These are phyloP conservation scores for Sturnus vulgaris DNA, from an alignment of 2,113 vertebrate species.

Conservation along the genomic window DNA sequence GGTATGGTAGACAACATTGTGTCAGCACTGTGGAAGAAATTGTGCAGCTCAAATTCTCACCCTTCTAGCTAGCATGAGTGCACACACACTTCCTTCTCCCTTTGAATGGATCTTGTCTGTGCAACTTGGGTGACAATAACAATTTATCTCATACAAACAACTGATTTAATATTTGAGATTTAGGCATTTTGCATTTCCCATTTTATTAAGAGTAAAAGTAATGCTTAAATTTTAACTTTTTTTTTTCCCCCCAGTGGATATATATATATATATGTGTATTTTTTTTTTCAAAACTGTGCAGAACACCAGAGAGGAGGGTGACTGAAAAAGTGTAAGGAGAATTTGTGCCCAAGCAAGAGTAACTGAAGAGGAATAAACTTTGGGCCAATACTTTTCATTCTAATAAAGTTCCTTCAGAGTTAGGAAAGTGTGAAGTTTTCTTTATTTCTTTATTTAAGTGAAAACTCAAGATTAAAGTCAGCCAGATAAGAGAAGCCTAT, in stretches of 20 bases:
- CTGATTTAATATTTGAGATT: not conserved
- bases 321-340: not conserved
- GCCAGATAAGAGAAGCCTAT: not conserved
- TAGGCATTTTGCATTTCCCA: not conserved
- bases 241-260: not conserved
- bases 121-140: not conserved
- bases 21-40: not conserved
- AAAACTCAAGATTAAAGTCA: not conserved
- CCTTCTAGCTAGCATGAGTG: not conserved
- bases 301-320: not conserved
- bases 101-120: not conserved
- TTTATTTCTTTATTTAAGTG: not conserved
- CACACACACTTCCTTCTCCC: not conserved
- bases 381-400: not conserved
- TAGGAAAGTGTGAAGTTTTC: not conserved
- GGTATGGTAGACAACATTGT: not conserved
- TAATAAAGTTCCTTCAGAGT: not conserved
- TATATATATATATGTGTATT: rapidly evolving
- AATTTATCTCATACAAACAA: not conserved
- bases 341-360: not conserved
- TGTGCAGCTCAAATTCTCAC: not conserved
- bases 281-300: not conserved
- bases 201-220: not conserved
- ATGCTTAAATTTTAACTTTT: not conserved
- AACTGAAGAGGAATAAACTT: not conserved